Base-by-base conservation (phyloP, 1,140 invertebrate genomes). In the Medauroidea extradentata region DNA sequence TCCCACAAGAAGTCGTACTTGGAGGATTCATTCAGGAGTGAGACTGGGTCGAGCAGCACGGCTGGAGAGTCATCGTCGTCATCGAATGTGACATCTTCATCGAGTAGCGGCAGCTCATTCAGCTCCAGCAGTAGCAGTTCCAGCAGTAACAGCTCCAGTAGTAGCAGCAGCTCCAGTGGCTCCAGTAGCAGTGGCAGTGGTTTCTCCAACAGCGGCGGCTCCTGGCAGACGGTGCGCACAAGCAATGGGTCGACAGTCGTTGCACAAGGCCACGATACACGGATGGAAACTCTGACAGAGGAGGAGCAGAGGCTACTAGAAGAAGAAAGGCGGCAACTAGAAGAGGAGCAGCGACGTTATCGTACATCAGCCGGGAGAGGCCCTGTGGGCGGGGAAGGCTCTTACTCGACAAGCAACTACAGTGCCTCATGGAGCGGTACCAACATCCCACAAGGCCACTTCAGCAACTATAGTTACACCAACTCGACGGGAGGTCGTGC, bases 1-100 rank as follows among this genome's bases (percentile, higher is more conserved):
- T 11, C n/a, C 5, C 44, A 19, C 18, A 46, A 19, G 18, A 46
- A 46, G 44, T 63, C 60, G 1, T 69, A 64, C 50, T 60, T 69
- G 13, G 63, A 69, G 13, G 29, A 34, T 4, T 34, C 44, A 21
- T 52, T n/a, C 19, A 16, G 50, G 50, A 9, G 25, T 9, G n/a
- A 52, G 21, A 25, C n/a, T 5, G 44, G 44, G 13, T 5, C 44
- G 13, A 46, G 44, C 44, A 46, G 9, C 24, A 13, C n/a, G n/a
- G 18, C 24, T 5, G 44, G 44, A 46, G 18, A 46, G 13, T 46
- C 44, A 21, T 46, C 44, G 24, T 46, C 44, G 44, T 46, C 44
- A 46, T 46, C 44, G 18, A 21, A 19, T n/a, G 9, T 25, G 24
- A 5, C 44, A 19, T 46, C 44, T n/a, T 46, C 44, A 19, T 46